phyloP scores from a whole-genome alignment of 2,113 vertebrate genomes.

The Sula dactylatra region DNA sequence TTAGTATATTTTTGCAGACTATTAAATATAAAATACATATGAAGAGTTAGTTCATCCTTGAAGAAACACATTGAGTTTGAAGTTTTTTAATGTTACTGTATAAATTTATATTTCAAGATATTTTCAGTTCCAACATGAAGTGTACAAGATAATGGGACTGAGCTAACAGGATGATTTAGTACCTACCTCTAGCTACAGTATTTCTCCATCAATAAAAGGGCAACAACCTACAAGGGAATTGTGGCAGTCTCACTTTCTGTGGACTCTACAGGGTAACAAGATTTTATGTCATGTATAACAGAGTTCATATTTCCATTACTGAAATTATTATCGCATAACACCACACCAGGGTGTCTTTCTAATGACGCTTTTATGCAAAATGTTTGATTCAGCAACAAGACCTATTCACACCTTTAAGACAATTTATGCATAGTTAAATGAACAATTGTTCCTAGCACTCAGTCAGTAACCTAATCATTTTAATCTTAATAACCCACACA shows the following conservation, averaged over 20 bases:
- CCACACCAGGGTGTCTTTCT: neutral
- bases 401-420: neutral
- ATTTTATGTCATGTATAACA: neutral
- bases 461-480: slow-evolving; percentile 15
- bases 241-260: neutral
- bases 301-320: slow-evolving; percentile 1
- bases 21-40: slow-evolving; percentile 5
- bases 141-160: slow-evolving; percentile 51
- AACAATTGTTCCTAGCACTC: neutral
- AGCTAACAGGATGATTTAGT: slow-evolving; percentile 62
- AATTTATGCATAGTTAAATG: slow-evolving; percentile 1
- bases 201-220: slow-evolving; percentile 33
- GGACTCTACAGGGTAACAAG: neutral
- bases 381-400: slow-evolving; percentile 33
- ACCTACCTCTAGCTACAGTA: neutral
- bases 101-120: slow-evolving; percentile 58
- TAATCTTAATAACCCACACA: slow-evolving; percentile 25
- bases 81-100: slow-evolving; percentile 51
- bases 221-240: neutral
- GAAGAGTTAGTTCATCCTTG: slow-evolving; percentile 56
- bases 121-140: slow-evolving; percentile 47
- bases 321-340: slow-evolving; percentile 30
- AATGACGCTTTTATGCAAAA: slow-evolving; percentile 49
- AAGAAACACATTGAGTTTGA: slow-evolving; percentile 56
- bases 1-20: slow-evolving; percentile 13